Conservation (phyloP, 2,797 vertebrate species). For the Anguilla obscura region DNA sequence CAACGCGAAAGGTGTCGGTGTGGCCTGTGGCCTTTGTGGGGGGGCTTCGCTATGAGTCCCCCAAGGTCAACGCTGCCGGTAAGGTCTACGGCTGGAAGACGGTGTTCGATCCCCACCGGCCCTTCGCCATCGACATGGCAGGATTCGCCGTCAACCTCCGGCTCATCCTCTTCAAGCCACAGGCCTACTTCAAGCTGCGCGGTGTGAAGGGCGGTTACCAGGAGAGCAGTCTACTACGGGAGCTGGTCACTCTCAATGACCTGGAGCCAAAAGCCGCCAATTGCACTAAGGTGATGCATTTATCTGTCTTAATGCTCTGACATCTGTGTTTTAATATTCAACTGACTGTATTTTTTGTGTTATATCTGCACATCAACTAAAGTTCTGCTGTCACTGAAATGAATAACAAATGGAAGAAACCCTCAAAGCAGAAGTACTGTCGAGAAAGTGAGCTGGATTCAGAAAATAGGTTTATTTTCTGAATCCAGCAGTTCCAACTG, state of each 20-base stretch:
- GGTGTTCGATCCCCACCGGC: slow-evolving; percentile 94
- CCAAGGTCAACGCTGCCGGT: slow-evolving; percentile 91
- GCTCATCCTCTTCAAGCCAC: slow-evolving; percentile 91
- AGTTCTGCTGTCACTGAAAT: slow-evolving; percentile 41
- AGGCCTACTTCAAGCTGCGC: slow-evolving; percentile 97
- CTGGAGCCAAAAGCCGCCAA: slow-evolving; percentile 99
- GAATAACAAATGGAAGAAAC: background rate
- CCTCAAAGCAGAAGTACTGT: too few relatives aligned
- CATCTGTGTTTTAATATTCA: too few relatives aligned
- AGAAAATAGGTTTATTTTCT: too few relatives aligned
- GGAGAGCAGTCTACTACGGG: slow-evolving; percentile 94
- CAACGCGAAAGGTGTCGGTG: slow-evolving; percentile 91
- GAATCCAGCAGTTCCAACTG: too few relatives aligned
- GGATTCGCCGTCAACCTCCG: slow-evolving; percentile 95
- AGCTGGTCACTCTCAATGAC: slow-evolving; percentile 93
- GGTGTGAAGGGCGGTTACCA: slow-evolving; percentile 98
- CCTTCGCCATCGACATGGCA: slow-evolving; percentile 99
- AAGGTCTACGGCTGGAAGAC: slow-evolving; percentile 99
- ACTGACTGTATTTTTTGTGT: too few relatives aligned
- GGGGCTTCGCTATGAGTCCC: slow-evolving; percentile 91
- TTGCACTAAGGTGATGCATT: slow-evolving; percentile 90
- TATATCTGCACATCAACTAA: too few relatives aligned
- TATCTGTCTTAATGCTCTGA: background rate
- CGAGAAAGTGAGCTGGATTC: too few relatives aligned
- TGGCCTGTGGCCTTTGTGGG: slow-evolving; percentile 98